phyloP scores from a whole-genome alignment of 2,113 vertebrate species.

The Ranitomeya imitator region DNA sequence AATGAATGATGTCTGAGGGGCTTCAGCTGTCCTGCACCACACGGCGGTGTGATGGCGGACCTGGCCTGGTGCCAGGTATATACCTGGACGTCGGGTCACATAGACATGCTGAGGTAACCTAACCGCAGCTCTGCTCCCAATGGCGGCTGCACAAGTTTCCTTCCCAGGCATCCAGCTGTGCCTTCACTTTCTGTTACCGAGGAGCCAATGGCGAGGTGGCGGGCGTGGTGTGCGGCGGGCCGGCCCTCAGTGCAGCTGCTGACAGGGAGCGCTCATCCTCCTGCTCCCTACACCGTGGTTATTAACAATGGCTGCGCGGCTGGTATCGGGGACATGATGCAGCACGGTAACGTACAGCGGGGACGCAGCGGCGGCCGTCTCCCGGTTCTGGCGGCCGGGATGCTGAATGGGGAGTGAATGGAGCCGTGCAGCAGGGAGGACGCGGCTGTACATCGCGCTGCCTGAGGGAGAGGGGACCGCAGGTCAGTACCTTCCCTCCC shows the following conservation, averaged over 20 bases:
- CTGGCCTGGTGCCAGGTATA: too few relatives aligned
- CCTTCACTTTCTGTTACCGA: background rate
- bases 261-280: slow-evolving; percentile 12
- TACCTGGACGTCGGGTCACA: too few relatives aligned
- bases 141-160: background rate
- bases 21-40: too few relatives aligned
- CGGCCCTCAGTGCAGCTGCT: slow-evolving; percentile 24
- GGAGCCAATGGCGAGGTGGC: slow-evolving; percentile 18
- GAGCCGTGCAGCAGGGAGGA: background rate
- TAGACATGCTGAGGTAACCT: background rate
- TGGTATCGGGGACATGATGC: background rate
- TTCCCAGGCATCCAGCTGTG: slow-evolving; percentile 17
- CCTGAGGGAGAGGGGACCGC: background rate
- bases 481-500: background rate
- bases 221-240: slow-evolving; percentile 7
- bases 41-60: too few relatives aligned
- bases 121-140: background rate
- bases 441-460: background rate
- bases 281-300: background rate
- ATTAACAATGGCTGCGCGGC: background rate
- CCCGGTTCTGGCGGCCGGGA: background rate
- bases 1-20: too few relatives aligned
- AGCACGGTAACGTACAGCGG: background rate
- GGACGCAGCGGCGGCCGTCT: background rate
- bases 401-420: background rate